Base-by-base conservation (phyloP, 2,797 vertebrate genomes). In the Argentina silus region DNA sequence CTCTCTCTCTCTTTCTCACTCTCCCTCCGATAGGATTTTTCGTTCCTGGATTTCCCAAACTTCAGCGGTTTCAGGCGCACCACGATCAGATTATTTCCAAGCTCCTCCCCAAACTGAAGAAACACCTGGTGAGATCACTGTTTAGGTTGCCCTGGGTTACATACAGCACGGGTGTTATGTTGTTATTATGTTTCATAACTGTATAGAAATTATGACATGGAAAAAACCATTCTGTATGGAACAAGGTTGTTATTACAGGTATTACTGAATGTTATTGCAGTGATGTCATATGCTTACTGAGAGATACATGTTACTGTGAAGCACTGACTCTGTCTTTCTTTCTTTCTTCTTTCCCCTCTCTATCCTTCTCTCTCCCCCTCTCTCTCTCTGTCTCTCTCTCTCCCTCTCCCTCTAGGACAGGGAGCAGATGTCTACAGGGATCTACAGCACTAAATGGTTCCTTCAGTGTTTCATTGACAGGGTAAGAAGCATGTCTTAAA, bases 401-500 rank as follows among this genome's bases (percentile, higher is more conserved):
- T 47, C 9, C 76, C 1, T 81, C 75, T 77, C 50, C 48, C 53
- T 73, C 4, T 70, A 98, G 96, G 96, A 98, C 87, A 94, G 94
- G 80, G 96, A 98, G 78, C 95, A 97, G 91, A 98, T 98, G 96
- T 95, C 90, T 65, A 93, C 94, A 0, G 96, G 96, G 70, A 95
- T 98, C 84, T 98, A 98, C 87, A 94, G 95, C 36, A 97, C 96
- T 27, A 98, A 98, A 78, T 98, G 96, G 96, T 98, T 98, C 88
- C 90, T 98, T 21, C 96, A 98, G 83, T 97, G 96, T 81, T 98
- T 98, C 87, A 96, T 98, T 43, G 96, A 97, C 91, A 88, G 96
- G 92, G 96, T 98, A 86, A 94, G 95, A 56, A 73, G 51, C 15
- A 8, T 15, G 5, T 15, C 17, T 3, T 3, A 47, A 36, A 3